Conservation (phyloP, 2,888 invertebrate genomes). For the Orchestes rusci region DNA sequence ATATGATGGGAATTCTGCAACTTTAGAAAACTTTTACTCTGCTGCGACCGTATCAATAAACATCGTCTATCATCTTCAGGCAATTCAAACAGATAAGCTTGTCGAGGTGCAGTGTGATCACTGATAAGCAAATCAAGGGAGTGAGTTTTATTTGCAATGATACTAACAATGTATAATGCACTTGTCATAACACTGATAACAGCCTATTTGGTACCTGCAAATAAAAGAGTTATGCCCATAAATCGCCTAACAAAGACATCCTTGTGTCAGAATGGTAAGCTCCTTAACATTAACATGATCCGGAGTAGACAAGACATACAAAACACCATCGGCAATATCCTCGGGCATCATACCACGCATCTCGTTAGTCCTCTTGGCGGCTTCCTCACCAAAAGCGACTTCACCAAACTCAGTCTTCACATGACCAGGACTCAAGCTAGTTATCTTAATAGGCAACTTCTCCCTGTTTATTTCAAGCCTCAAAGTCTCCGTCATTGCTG, state of each 20-base stretch:
- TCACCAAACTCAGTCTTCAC: conserved; percentile 25
- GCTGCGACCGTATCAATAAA: no score
- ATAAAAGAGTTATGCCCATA: no score
- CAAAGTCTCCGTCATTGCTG: conserved; percentile 28
- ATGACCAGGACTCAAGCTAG: conserved; percentile 32
- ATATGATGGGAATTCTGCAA: no score
- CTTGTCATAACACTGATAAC: no score
- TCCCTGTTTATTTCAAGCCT: conserved; percentile 18
- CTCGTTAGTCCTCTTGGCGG: not conserved
- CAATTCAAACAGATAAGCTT: no score
- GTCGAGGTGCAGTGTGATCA: conserved; percentile 3
- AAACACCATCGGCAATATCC: conserved; percentile 26
- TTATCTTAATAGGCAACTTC: conserved; percentile 28
- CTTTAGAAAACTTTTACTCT: no score
- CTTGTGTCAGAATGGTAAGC: conserved; percentile 2
- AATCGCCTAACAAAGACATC: no score
- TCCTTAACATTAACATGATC: conserved; percentile 7
- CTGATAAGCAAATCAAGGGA: no score
- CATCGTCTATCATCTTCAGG: no score
- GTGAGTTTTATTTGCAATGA: no score
- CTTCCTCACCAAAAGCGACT: not conserved
- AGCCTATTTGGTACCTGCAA: no score
- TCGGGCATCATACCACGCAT: conserved; percentile 16
- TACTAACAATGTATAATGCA: no score
- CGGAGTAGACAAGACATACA: conserved; percentile 28